These are phyloP conservation scores for Bos indicus DNA, from an alignment of 2,113 vertebrate species.

Conservation along the genomic window DNA sequence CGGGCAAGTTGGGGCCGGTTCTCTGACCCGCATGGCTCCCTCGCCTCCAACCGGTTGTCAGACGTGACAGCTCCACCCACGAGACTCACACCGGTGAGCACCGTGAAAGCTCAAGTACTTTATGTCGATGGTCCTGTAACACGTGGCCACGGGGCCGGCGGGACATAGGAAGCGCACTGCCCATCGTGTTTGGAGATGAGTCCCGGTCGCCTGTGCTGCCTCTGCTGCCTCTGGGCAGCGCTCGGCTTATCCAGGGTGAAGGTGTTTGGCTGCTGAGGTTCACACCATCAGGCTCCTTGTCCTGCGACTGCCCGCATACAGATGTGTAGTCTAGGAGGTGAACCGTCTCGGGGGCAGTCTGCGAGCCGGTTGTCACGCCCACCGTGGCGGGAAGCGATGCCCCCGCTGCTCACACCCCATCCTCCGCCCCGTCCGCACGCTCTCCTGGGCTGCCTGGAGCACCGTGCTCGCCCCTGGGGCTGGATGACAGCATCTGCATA, in stretches of 20 bases:
- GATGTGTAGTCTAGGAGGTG: neutral
- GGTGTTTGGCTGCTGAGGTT: accelerated
- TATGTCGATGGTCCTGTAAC: accelerated
- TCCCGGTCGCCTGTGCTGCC: accelerated
- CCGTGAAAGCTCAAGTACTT: accelerated
- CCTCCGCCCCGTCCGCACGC: accelerated
- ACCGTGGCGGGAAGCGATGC: accelerated
- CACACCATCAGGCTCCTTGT: accelerated
- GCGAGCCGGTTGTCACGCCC: accelerated
- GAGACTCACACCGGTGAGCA: accelerated
- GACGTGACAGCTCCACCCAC: accelerated
- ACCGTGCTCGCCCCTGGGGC: accelerated
- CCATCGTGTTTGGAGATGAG: accelerated
- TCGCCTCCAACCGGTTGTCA: accelerated
- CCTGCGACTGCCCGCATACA: neutral
- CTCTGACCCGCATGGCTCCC: accelerated
- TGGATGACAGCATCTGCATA: accelerated
- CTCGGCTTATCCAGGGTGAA: neutral
- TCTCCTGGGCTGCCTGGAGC: neutral
- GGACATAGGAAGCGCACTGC: accelerated
- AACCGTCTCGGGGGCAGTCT: neutral
- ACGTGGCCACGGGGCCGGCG: neutral
- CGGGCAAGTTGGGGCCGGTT: accelerated
- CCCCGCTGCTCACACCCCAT: accelerated
- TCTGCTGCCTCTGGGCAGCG: neutral